Percentiles rank a stretch among this genome's conserved stretches.
Evolutionary conservation across 2,888 invertebrate genomes (phyloP).

Genomic region (Monoplex corrugatus): DNA sequence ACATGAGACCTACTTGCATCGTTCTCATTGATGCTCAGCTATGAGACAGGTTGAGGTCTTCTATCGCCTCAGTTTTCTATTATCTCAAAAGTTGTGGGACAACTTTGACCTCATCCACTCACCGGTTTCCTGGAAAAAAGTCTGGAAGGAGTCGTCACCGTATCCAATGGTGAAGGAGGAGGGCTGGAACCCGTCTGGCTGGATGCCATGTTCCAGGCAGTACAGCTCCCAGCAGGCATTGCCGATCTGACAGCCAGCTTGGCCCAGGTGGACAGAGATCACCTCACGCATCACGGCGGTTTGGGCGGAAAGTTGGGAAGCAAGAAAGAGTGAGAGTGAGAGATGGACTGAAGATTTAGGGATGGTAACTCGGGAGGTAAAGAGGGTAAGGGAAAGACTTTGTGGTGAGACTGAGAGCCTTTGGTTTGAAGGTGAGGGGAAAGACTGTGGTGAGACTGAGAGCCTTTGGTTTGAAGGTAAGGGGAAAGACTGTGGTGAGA

Average conservation of each 20-base stretch:
- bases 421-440: no score
- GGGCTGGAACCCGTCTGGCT: slow-evolving; percentile 54
- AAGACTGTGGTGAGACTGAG: no score
- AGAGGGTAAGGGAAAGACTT: not conserved
- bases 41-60: no score
- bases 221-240: slow-evolving; percentile 61
- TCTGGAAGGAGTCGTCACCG: slow-evolving; percentile 56
- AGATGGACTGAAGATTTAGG: not conserved
- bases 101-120: not conserved
- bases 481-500: no score
- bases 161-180: slow-evolving; percentile 42
- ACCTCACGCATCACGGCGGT: slow-evolving; percentile 44
- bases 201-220: slow-evolving; percentile 57
- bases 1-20: no score
- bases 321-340: not conserved
- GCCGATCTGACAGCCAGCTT: slow-evolving; percentile 58
- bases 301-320: not conserved
- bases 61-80: no score
- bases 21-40: no score
- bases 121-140: slow-evolving; percentile 58
- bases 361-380: not conserved
- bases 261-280: slow-evolving; percentile 59
- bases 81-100: no score
- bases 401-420: not conserved
- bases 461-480: no score